Conservation (phyloP, 2,888 invertebrate species). For the Chironomus riparius region DNA sequence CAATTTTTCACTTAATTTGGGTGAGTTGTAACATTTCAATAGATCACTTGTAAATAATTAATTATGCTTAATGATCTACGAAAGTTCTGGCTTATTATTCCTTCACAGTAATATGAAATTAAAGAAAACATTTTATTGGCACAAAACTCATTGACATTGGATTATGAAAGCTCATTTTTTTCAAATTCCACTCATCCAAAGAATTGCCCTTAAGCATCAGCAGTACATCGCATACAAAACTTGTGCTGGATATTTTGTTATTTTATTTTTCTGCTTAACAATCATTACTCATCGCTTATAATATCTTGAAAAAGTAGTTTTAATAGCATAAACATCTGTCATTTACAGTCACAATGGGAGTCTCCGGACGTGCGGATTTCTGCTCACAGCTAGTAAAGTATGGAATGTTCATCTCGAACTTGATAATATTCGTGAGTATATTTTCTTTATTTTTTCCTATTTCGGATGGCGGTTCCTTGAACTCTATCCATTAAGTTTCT, state of each 20-base stretch:
- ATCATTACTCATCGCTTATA: neutral
- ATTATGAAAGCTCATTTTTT: too few relatives aligned
- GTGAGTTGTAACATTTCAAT: too few relatives aligned
- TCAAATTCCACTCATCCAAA: too few relatives aligned
- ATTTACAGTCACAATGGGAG: constrained; percentile 49
- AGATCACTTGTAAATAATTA: too few relatives aligned
- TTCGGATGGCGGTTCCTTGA: constrained; percentile 8
- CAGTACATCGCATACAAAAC: neutral
- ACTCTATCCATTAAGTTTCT: constrained; percentile 14
- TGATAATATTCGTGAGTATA: constrained; percentile 75
- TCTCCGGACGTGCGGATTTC: constrained; percentile 75
- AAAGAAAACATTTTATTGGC: too few relatives aligned
- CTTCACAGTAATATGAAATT: too few relatives aligned
- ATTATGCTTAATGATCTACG: too few relatives aligned
- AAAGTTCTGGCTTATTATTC: too few relatives aligned
- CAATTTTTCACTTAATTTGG: too few relatives aligned
- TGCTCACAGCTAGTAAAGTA: constrained; percentile 84
- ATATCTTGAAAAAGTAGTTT: neutral
- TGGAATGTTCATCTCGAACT: constrained; percentile 72
- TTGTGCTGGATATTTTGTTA: neutral
- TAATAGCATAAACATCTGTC: neutral
- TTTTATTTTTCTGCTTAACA: neutral
- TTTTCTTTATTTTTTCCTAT: neutral
- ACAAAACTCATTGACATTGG: too few relatives aligned
- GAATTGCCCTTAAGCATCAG: too few relatives aligned